Percentiles rank a stretch among this genome's conserved stretches.
Evolutionary conservation across 2,113 vertebrate genomes (phyloP).

Genomic region (Vicugna pacos): DNA sequence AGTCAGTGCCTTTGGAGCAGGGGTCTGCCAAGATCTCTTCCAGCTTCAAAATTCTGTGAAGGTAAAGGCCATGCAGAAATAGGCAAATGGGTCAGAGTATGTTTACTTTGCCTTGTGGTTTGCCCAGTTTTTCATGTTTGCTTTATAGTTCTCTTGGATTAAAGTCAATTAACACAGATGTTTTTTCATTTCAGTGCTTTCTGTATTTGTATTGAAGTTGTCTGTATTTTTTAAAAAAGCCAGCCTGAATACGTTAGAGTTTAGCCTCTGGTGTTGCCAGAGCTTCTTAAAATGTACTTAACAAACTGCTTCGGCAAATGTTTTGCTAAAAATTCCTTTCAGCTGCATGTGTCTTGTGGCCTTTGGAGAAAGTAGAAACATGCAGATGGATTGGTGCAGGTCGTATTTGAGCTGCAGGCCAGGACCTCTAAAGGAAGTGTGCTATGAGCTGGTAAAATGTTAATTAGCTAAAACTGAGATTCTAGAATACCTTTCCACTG

Average conservation of each 20-base stretch:
- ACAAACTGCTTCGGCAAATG: neutral
- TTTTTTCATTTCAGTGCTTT: neutral
- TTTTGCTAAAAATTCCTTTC: neutral
- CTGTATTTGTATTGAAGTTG: neutral
- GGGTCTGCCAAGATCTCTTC: neutral
- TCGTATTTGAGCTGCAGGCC: neutral
- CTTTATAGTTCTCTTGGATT: neutral
- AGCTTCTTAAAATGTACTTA: neutral
- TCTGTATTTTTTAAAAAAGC: neutral
- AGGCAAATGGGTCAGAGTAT: fast-evolving
- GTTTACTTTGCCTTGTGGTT: neutral
- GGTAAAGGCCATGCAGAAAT: too few relatives aligned
- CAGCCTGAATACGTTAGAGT: neutral
- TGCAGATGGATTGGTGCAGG: neutral
- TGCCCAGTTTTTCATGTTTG: neutral
- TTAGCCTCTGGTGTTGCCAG: neutral
- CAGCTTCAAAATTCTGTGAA: neutral
- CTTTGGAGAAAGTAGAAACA: neutral
- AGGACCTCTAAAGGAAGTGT: neutral
- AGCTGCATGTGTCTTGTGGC: neutral
- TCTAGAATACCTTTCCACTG: neutral
- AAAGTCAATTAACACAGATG: neutral
- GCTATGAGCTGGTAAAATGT: neutral
- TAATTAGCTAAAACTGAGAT: conserved; percentile 2
- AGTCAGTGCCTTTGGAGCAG: too few relatives aligned